These are phyloP conservation scores for Sipha flava DNA, from an alignment of 1,140 invertebrate species.

Conservation along the genomic window DNA sequence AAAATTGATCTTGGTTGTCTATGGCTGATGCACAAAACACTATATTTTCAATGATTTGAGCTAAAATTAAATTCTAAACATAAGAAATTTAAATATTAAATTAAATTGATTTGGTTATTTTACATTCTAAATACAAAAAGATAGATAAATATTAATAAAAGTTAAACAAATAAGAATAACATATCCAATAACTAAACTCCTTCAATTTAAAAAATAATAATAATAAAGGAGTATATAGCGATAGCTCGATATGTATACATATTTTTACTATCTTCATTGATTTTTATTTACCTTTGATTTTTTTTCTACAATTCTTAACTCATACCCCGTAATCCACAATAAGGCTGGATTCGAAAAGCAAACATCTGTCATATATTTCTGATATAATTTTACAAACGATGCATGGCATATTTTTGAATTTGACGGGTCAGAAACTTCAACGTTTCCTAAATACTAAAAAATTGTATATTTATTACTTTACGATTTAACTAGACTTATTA, in stretches of 20 bases:
- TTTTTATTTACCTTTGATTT: not conserved
- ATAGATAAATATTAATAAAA: too few relatives aligned
- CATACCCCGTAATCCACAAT: constrained; percentile 7
- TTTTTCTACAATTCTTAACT: not conserved
- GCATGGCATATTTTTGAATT: not conserved
- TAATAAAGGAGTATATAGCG: too few relatives aligned
- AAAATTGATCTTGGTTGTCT: not conserved
- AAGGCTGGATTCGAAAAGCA: not conserved
- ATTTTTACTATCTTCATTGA: too few relatives aligned
- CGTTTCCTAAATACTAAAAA: constrained; percentile 3
- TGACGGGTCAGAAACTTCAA: not conserved
- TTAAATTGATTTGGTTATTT: not conserved
- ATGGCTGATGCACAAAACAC: not conserved
- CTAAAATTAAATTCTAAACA: constrained; percentile 11
- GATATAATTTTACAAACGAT: not conserved
- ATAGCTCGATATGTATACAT: too few relatives aligned
- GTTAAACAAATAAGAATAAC: too few relatives aligned
- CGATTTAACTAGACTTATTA: too few relatives aligned
- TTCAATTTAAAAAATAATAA: too few relatives aligned
- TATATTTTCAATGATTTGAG: constrained; percentile 6
- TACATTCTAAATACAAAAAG: not conserved
- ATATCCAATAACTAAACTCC: too few relatives aligned
- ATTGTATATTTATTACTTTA: not conserved
- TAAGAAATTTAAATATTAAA: not conserved
- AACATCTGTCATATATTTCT: not conserved